Conservation (phyloP, 1,140 invertebrate genomes). For the Tetranychus cinnabarinus region DNA sequence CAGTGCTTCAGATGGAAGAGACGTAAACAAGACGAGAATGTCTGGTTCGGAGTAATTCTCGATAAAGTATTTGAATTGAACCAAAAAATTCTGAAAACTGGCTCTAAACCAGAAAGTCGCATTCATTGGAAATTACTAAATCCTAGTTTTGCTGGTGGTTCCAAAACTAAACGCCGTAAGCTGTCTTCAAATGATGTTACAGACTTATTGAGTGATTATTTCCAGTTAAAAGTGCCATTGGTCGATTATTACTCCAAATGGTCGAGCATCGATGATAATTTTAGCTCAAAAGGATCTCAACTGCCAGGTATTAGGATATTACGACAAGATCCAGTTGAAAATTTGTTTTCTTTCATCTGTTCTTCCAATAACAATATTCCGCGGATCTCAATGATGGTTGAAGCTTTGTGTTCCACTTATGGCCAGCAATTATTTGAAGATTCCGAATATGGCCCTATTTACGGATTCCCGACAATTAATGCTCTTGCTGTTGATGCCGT, state of each 20-base stretch:
- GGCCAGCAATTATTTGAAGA: conserved; percentile 44
- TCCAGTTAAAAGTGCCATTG: conserved; percentile 32
- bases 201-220: conserved; percentile 22
- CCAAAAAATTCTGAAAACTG: not conserved
- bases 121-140: not conserved
- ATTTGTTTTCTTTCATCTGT: conserved; percentile 85
- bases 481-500: conserved; percentile 31
- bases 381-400: conserved; percentile 71
- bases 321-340: conserved; percentile 74
- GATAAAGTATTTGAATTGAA: not conserved
- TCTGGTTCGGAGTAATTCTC: not conserved
- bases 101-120: not conserved
- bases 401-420: conserved; percentile 59
- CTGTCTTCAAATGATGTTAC: not conserved
- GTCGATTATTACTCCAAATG: conserved; percentile 43
- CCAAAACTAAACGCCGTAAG: not conserved
- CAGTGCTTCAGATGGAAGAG: not conserved
- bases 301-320: conserved; percentile 67
- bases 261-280: conserved; percentile 43
- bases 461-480: conserved; percentile 53
- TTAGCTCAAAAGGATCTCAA: conserved; percentile 36
- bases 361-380: conserved; percentile 89
- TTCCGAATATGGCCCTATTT: conserved; percentile 34
- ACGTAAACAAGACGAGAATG: not conserved
- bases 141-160: not conserved